phyloP scores from a whole-genome alignment of 2,888 invertebrate genomes.

The Luperina nickerlii region DNA sequence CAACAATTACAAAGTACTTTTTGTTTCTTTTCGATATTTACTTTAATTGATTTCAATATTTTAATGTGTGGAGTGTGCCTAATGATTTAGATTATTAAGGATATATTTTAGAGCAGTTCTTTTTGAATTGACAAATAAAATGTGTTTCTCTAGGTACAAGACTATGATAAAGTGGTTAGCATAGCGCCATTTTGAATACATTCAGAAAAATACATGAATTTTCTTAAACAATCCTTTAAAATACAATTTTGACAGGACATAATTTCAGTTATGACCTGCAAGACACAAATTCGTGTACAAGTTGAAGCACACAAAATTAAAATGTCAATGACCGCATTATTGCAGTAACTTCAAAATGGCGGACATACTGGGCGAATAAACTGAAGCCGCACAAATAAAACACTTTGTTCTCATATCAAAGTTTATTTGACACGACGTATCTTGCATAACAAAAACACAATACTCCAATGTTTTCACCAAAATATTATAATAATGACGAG shows the following conservation, averaged over 20 bases:
- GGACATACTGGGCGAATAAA: constrained; percentile 29
- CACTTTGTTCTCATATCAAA: constrained; percentile 61
- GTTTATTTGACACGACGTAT: constrained; percentile 67
- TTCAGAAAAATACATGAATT: not conserved
- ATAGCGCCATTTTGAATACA: constrained; percentile 7
- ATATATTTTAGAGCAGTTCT: not conserved
- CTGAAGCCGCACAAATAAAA: constrained; percentile 68
- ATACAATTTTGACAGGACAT: not conserved
- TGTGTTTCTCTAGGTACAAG: not conserved
- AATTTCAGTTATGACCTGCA: constrained; percentile 6
- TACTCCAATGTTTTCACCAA: constrained; percentile 25
- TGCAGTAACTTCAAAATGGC: constrained; percentile 36
- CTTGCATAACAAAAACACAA: constrained; percentile 47
- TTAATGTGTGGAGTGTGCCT: constrained; percentile 30
- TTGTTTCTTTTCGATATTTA: not conserved
- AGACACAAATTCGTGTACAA: constrained; percentile 16
- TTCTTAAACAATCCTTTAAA: not conserved
- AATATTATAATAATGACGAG: constrained; percentile 22
- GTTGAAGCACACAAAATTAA: constrained; percentile 10
- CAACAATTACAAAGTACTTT: constrained; percentile 39
- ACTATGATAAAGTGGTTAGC: not conserved
- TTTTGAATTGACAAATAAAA: not conserved
- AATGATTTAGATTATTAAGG: not conserved
- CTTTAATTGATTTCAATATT: not conserved
- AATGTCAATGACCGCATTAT: constrained; percentile 52